Conservation (phyloP, 2,797 vertebrate genomes). For the Hyperoplus immaculatus region DNA sequence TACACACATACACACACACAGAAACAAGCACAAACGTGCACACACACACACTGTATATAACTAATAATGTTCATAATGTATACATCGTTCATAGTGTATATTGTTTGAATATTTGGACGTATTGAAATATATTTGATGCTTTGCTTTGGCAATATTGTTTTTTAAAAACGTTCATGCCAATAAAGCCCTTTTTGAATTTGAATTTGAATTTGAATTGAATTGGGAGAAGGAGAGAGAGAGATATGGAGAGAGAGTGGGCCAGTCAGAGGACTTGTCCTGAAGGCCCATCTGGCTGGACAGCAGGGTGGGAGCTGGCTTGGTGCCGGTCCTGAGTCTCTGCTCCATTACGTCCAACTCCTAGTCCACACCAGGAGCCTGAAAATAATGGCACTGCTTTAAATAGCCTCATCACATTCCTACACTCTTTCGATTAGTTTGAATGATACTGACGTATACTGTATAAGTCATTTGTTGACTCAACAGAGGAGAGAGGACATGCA, state of each 20-base stretch:
- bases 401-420: not conserved
- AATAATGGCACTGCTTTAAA: conserved; percentile 4
- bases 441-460: not conserved
- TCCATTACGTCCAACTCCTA: not conserved
- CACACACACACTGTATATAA: too few species aligned
- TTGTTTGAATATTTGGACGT: too few species aligned
- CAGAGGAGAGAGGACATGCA: not conserved
- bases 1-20: too few species aligned
- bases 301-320: not conserved
- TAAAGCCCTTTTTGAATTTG: too few species aligned
- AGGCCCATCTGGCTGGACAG: conserved; percentile 7
- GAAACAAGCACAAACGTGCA: too few species aligned
- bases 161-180: too few species aligned
- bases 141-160: too few species aligned
- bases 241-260: not conserved
- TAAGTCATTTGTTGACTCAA: not conserved
- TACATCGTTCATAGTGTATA: too few species aligned
- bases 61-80: too few species aligned
- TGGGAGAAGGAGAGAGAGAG: not conserved
- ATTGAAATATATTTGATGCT: too few species aligned
- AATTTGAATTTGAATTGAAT: too few species aligned
- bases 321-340: not conserved
- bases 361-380: not conserved
- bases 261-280: not conserved
- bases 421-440: not conserved